A percentile compares a stretch with the other conserved stretches of the same genome.
phyloP scores from a whole-genome alignment of 2,797 vertebrate species.

The Morelia viridis region DNA sequence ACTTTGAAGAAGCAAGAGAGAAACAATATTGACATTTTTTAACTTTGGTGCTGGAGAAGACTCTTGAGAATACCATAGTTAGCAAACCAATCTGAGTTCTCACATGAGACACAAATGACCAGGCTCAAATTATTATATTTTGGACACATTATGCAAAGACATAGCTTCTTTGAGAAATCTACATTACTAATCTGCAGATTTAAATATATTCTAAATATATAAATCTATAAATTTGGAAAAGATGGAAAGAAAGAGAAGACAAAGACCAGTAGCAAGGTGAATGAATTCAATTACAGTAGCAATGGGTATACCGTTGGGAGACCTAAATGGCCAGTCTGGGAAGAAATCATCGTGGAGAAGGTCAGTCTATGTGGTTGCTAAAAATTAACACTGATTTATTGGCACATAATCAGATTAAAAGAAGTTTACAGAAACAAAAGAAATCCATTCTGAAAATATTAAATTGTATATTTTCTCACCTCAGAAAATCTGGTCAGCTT shows the following conservation, averaged over 20 bases:
- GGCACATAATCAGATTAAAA: background rate
- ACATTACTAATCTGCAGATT: background rate
- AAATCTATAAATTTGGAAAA: background rate
- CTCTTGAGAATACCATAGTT: background rate
- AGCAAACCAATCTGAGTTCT: background rate
- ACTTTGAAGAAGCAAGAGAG: background rate
- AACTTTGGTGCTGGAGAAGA: background rate
- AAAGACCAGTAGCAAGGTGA: background rate
- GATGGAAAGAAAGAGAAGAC: background rate
- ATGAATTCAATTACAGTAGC: background rate
- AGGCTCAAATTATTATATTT: background rate
- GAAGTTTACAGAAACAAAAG: background rate
- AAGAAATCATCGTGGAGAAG: background rate
- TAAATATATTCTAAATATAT: background rate
- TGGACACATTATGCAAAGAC: background rate
- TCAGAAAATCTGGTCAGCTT: constrained; percentile 48
- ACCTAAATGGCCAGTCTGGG: background rate
- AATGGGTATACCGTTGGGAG: background rate
- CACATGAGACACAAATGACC: background rate
- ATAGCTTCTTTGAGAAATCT: background rate
- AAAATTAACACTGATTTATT: background rate
- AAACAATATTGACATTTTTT: background rate
- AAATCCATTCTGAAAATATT: background rate
- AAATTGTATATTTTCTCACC: constrained; percentile 47
- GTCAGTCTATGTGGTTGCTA: background rate